Base-by-base conservation (phyloP, 1,140 invertebrate genomes). In the Drosophila mojavensis region DNA sequence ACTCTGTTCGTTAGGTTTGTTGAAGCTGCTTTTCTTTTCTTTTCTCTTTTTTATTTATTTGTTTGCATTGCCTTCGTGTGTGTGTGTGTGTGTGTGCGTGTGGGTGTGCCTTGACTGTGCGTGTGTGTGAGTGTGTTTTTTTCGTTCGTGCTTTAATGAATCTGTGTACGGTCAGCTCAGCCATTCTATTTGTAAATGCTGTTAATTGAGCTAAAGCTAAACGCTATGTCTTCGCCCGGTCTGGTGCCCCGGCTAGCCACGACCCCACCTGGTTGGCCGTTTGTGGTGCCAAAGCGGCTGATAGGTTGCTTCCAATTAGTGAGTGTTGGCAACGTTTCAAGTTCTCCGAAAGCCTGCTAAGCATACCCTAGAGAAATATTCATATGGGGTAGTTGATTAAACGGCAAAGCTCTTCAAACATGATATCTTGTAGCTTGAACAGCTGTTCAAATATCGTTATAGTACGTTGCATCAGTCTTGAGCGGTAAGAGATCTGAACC, bases 201-300 rank as follows among this genome's bases (percentile, higher is more conserved):
- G 66, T 79, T 79, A 79, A 79, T 79, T 79, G 76, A 79, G 73
- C 76, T 56, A 67, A 75, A 66, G 67, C 72, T 73, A 61, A 78
- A 75, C 62, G 75, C 68, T 51, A 33, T 60, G 55, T 75, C 66
- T 75, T 58, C 33, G 45, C 59, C 26, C 56, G 26, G 55, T 17
- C 53, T 30, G 43, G 10, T 7, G 6, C 48, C 28, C 33, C 30
- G 13, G 15, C 24, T 9, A 7, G 9, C 28, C 17, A 20, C 10
- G 15, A 11, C 54, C 26, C 15, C 15, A 30, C 9, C 47, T n/a
- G 6, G 30, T 41, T 17, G 11, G 26, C 26, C 5, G 39, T 11
- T 24, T 13, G 33, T 28, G 26, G 39, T 26, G 20, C 15, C 43
- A 45, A 39, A 39, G n/a, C 50, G 50, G 53, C 68, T 50, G 61